Evolutionary conservation across 2,888 invertebrate species (phyloP).

Genomic region (Machimus rusticus): DNA sequence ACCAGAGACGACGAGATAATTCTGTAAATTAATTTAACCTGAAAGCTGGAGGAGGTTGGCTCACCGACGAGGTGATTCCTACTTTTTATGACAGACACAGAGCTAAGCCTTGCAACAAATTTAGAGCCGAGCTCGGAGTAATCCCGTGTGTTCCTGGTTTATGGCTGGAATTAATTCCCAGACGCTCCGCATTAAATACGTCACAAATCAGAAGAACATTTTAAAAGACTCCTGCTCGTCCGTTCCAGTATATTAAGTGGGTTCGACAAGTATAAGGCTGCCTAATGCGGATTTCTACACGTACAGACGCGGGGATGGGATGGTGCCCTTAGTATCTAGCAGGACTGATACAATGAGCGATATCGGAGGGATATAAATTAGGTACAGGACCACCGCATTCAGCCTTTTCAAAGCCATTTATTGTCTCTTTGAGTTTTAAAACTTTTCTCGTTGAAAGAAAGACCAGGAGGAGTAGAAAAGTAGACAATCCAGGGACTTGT

Average conservation of each 20-base stretch:
- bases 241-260: neutral
- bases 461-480: neutral
- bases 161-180: neutral
- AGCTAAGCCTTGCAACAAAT: conserved; percentile 7
- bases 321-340: neutral
- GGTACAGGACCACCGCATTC: conserved; percentile 33
- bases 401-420: conserved; percentile 31
- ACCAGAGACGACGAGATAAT: conserved; percentile 3
- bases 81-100: neutral
- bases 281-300: conserved; percentile 11
- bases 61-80: neutral
- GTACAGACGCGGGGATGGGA: neutral
- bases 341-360: conserved; percentile 10
- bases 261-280: neutral
- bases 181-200: neutral
- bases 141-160: neutral
- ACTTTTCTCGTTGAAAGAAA: conserved; percentile 5
- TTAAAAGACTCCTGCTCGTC: neutral
- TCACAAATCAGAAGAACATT: conserved; percentile 14
- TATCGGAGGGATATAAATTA: conserved; percentile 28
- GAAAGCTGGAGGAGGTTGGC: neutral
- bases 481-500: conserved; percentile 27
- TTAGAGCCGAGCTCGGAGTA: neutral
- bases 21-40: conserved; percentile 35
- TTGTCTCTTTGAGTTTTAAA: conserved; percentile 38